Evolutionary conservation across 2,113 vertebrate genomes (phyloP).

Genomic region (Osmerus mordax): DNA sequence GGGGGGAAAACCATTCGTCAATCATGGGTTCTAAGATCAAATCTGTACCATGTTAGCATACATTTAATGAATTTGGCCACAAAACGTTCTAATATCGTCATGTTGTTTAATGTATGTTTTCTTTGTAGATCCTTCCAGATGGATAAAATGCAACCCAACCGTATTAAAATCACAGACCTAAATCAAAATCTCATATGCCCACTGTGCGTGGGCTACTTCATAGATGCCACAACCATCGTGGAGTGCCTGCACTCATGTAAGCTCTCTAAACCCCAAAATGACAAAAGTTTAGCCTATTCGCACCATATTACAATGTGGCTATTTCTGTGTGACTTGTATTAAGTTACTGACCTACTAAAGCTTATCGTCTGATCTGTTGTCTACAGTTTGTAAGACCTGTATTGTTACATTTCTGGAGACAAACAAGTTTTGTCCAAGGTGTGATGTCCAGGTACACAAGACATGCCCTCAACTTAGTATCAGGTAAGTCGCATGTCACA

Average conservation of each 20-base stretch:
- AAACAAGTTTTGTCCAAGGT: constrained; percentile 94
- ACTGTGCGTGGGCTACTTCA: constrained; percentile 90
- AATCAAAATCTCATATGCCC: constrained; percentile 75
- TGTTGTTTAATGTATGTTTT: constrained; percentile 9
- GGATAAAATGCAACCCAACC: constrained; percentile 76
- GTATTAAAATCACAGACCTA: constrained; percentile 74
- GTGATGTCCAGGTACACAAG: constrained; percentile 91
- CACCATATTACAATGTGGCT: neutral
- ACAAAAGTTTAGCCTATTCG: neutral
- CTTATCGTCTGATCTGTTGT: constrained; percentile 10
- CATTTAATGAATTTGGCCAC: neutral
- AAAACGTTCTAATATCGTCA: neutral
- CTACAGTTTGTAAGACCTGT: constrained; percentile 88
- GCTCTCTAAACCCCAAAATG: constrained; percentile 41
- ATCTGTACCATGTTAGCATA: no score
- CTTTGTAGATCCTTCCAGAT: constrained; percentile 61
- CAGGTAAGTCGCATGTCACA: constrained; percentile 66
- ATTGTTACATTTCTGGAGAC: constrained; percentile 93
- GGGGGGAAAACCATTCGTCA: no score
- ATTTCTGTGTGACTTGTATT: neutral
- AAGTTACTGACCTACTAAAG: neutral
- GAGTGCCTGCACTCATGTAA: constrained; percentile 96
- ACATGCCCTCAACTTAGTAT: constrained; percentile 90
- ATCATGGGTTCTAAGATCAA: no score
- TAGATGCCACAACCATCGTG: constrained; percentile 91